Base-by-base conservation (phyloP, 2,888 invertebrate species). In the Prenolepis imparis region DNA sequence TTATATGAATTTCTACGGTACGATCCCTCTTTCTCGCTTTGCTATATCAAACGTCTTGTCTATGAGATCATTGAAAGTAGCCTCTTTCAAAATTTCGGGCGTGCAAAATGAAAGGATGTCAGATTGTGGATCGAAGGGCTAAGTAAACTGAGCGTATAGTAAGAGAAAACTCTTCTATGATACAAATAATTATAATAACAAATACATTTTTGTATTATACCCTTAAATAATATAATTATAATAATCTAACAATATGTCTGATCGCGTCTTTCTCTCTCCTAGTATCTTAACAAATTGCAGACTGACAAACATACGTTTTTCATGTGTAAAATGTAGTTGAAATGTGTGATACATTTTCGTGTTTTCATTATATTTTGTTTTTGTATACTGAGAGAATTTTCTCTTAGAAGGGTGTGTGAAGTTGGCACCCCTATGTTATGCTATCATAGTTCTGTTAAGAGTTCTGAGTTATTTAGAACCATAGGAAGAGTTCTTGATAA, bases 1-100 rank as follows among this genome's bases (percentile, higher is more conserved):
- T 93, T 92, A 91, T 92, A 89, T 91, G 88, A 89, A 91, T 91
- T 93, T n/a, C 91, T 91, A 91, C 86, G 90, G 85, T 85, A 88
- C 86, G 87, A 89, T 89, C 84, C 86, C 77, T 81, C 70, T 82
- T 63, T 85, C 72, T 85, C 64, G 55, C 12, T 15, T 44, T 61
- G 41, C 24, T 28, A n/a, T 78, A 70, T 70, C 24, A 59, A n/a
- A 39, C 11, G 11, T 70, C 32, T 4, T 61, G 52, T 48, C 66
- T 59, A 61, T 39, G 28, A 52, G 39, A 57, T 59, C 18, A 36
- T 41, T 0, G 8, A 12, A 72, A 57, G 39, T 39, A 55, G 24
- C 0, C 3, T 55, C 48, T n/a, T 52, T 52, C 2, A 11, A 24
- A 57, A 39, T 57, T 5, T 18, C 15, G 28, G 41, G 24, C 28